A percentile compares a stretch with the other conserved stretches of the same genome.
These are phyloP conservation scores for Patagioenas fasciata DNA, from an alignment of 2,113 vertebrate genomes.

Conservation along the genomic window DNA sequence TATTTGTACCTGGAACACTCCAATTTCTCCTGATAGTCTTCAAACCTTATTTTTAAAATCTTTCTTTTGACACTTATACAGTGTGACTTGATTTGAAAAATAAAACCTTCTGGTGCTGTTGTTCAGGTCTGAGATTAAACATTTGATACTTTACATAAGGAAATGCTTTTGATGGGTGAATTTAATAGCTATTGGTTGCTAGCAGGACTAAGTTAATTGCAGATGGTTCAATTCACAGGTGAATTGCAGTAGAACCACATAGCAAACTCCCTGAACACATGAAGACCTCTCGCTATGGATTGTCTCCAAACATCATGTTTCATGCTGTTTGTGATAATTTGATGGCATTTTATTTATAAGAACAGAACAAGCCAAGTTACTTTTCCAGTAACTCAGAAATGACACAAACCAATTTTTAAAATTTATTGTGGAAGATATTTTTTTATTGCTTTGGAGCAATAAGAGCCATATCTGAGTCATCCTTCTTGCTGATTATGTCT, in stretches of 20 bases:
- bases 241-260: not conserved
- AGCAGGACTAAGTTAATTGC: constrained; percentile 20
- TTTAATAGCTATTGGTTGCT: not conserved
- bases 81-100: constrained; percentile 61
- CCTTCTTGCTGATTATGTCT: constrained; percentile 41
- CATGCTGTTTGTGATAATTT: constrained; percentile 32
- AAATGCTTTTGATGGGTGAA: constrained; percentile 13
- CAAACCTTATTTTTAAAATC: constrained; percentile 60
- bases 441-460: constrained; percentile 23
- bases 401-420: constrained; percentile 36
- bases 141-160: constrained; percentile 24
- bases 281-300: not conserved
- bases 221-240: constrained; percentile 26
- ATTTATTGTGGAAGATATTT: constrained; percentile 40
- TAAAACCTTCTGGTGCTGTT: constrained; percentile 59
- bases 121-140: constrained; percentile 42
- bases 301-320: constrained; percentile 1
- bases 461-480: constrained; percentile 23
- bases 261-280: not conserved
- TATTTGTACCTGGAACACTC: constrained; percentile 63
- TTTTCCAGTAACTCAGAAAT: constrained; percentile 7
- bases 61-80: constrained; percentile 58
- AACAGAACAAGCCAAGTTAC: constrained; percentile 38
- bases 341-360: constrained; percentile 42
- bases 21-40: constrained; percentile 52